Base-by-base conservation (phyloP, 2,888 invertebrate species). In the Cephus spinipes region DNA sequence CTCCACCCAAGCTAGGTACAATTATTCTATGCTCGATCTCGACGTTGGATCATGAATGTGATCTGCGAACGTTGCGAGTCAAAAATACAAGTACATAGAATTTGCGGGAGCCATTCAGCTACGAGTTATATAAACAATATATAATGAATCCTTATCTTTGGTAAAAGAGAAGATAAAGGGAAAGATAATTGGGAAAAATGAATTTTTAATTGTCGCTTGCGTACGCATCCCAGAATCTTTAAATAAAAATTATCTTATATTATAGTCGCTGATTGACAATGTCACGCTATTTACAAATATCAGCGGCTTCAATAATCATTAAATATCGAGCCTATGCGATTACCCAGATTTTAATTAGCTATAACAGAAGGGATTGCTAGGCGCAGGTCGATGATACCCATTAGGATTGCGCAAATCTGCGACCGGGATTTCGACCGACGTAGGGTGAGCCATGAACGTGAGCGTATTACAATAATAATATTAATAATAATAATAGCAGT, bases 1-100 rank as follows among this genome's bases (percentile, higher is more conserved):
- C 85, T 86, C 84, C 83, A 83, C 84, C 82, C 81, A 86, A 89
- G 88, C 86, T 87, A 89, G 86, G 85, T 88, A 90, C 88, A 87
- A 84, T 55, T 55, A 23, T 87, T 86, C 84, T 68, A 74, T 33
- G 15, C 30, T 68, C 74, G 34, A 11, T 74, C 32, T 73, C 33
- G 15, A 68, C 71, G 34, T 34, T 34, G 40, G 35, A 55, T 23
- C 23, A 55, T 55, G 23, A 23, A 23, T 23, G 6, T 23, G 55
- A 55, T 55, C 55, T 9, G 23, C 23, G 9, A 55, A 23, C 23
- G 23, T 55, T 40, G 73, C 76, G 73, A 77, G 35, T 79, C 68
- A 30, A 77, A 78, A 69, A 74, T 74, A 74, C 77, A 79, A 33
- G 79, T 80, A 81, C 79, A 78, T 80, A 83, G 81, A 81, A 81